These are phyloP conservation scores for Oryctolagus cuniculus DNA, from an alignment of 2,113 vertebrate genomes.

Conservation along the genomic window DNA sequence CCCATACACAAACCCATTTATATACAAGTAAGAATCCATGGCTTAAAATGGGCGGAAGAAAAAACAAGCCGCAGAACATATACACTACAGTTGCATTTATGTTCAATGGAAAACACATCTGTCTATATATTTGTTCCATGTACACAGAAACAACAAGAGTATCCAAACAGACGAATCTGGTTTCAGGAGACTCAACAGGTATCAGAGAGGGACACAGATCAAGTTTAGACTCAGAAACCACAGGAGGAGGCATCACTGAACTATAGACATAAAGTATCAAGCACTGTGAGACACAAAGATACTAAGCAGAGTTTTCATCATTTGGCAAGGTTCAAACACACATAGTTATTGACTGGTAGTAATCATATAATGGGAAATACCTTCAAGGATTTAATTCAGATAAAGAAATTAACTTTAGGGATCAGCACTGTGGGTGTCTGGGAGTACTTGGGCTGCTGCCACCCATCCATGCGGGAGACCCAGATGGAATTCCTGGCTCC, in stretches of 20 bases:
- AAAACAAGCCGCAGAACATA: not conserved
- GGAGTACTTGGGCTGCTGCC: too few relatives aligned
- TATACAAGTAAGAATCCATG: not conserved
- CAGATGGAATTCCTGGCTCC: too few relatives aligned
- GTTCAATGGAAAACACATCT: not conserved
- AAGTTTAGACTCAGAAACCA: not conserved
- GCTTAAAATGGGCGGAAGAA: not conserved
- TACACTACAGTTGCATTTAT: not conserved
- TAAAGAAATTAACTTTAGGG: conserved; percentile 47
- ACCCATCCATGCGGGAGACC: too few relatives aligned
- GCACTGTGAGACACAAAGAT: not conserved
- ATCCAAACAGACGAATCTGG: not conserved
- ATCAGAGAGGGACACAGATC: not conserved
- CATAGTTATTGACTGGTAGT: not conserved
- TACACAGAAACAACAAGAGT: not conserved
- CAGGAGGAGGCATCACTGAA: not conserved
- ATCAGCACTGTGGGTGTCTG: too few relatives aligned
- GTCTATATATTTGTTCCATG: not conserved
- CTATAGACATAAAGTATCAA: not conserved
- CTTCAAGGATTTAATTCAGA: not conserved
- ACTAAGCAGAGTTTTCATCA: not conserved
- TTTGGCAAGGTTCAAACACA: not conserved
- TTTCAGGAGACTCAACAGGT: not conserved
- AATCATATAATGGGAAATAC: not conserved
- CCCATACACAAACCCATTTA: not conserved